These are phyloP conservation scores for Myodes glareolus DNA, from an alignment of 2,113 vertebrate genomes.

Conservation along the genomic window DNA sequence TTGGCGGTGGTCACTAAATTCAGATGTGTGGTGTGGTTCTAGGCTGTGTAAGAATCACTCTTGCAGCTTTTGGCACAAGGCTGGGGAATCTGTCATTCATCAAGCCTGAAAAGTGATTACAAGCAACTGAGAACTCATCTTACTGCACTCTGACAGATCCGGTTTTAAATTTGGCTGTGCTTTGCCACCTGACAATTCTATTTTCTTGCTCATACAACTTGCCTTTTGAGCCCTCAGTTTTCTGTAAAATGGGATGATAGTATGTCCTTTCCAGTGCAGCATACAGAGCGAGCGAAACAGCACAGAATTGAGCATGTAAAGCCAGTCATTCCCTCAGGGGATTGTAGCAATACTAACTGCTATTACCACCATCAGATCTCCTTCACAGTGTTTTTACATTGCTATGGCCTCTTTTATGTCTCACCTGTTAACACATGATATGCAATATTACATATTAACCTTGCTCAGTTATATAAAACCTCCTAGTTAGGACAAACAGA, in stretches of 20 bases:
- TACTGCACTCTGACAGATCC: neutral
- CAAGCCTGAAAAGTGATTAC: neutral
- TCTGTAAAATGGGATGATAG: neutral
- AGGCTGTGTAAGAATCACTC: neutral
- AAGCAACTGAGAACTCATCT: neutral
- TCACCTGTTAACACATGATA: neutral
- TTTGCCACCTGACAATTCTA: neutral
- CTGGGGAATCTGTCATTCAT: neutral
- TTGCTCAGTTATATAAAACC: neutral
- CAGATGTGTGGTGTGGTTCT: neutral
- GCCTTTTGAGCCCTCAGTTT: neutral
- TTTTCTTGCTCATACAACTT: neutral
- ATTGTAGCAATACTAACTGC: neutral
- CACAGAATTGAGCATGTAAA: neutral
- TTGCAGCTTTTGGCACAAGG: neutral
- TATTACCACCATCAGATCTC: neutral
- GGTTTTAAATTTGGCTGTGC: constrained; percentile 26
- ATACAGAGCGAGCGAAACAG: neutral
- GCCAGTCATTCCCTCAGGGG: neutral
- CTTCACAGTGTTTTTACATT: neutral
- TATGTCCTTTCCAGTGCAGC: neutral
- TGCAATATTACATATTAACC: neutral
- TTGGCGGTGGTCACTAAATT: neutral
- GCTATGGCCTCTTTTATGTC: neutral
- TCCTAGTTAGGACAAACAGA: neutral